Evolutionary conservation across 2,888 invertebrate genomes (phyloP).

Genomic region (Helicoverpa assulta): DNA sequence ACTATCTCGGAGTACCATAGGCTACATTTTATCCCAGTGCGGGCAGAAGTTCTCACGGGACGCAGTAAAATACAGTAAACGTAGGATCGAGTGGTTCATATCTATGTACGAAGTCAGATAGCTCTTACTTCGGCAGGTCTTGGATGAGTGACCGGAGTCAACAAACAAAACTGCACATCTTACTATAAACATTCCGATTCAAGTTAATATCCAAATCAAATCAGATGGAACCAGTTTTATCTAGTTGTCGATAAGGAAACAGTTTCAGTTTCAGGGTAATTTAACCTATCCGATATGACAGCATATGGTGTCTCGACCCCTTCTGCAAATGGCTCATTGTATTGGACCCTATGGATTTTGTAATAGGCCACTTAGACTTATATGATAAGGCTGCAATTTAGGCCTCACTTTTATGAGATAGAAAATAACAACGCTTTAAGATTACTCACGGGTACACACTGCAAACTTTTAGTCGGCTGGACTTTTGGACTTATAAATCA

Average conservation of each 20-base stretch:
- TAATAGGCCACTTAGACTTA: conserved; percentile 31
- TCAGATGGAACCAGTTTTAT: conserved; percentile 22
- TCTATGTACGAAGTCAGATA: no score
- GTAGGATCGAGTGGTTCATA: no score
- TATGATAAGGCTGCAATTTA: conserved; percentile 17
- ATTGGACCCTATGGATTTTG: conserved; percentile 26
- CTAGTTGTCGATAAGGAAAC: conserved; percentile 9
- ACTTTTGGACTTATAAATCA: no score
- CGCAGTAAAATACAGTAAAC: no score
- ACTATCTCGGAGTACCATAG: no score
- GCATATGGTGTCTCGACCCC: conserved; percentile 9
- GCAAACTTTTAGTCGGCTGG: no score
- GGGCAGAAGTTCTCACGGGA: no score
- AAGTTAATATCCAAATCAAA: neutral
- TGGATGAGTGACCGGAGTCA: no score
- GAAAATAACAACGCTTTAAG: no score
- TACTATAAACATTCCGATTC: neutral
- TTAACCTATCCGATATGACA: conserved; percentile 20
- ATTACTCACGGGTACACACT: no score
- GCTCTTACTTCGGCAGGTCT: no score
- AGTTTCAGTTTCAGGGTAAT: conserved; percentile 15
- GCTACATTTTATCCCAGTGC: no score
- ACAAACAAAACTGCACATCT: neutral
- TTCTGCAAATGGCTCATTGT: conserved; percentile 25
- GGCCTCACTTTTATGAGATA: neutral